phyloP scores from a whole-genome alignment of 2,888 invertebrate species.

The Sicus ferrugineus region DNA sequence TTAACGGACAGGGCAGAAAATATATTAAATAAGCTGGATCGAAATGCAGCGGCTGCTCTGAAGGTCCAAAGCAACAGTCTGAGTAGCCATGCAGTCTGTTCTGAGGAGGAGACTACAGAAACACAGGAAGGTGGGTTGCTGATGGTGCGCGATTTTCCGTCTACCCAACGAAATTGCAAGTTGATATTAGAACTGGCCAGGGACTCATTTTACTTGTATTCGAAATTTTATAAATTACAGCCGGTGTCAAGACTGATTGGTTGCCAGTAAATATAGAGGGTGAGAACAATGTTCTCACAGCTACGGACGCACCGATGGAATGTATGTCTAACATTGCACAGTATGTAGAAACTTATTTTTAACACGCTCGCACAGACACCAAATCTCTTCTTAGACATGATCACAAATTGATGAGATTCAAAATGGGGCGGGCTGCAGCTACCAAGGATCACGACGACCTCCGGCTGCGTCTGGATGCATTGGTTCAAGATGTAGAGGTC shows the following conservation, averaged over 20 bases:
- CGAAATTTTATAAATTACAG: not conserved
- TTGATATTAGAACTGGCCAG: no score
- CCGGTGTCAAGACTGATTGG: no score
- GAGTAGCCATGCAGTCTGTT: not conserved
- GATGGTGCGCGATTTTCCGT: no score
- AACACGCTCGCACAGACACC: no score
- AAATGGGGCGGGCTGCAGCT: constrained; percentile 57
- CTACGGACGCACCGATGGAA: not conserved
- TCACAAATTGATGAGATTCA: constrained; percentile 55
- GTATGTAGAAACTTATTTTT: no score
- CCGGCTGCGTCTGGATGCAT: constrained; percentile 47
- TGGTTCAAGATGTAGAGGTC: constrained; percentile 53
- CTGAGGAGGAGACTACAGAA: not conserved
- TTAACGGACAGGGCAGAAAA: constrained; percentile 79
- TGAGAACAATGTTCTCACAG: not conserved
- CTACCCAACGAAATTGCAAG: no score
- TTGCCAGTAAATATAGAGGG: not conserved
- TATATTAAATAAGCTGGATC: constrained; percentile 77
- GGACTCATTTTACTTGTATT: not conserved
- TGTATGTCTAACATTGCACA: not conserved
- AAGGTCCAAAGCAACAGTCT: constrained; percentile 52
- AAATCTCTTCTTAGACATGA: not conserved
- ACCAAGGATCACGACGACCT: constrained; percentile 57
- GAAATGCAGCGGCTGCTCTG: constrained; percentile 75
- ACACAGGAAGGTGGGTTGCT: not conserved